Evolutionary conservation across 2,888 invertebrate genomes (phyloP).

Genomic region (Anorthoa munda): DNA sequence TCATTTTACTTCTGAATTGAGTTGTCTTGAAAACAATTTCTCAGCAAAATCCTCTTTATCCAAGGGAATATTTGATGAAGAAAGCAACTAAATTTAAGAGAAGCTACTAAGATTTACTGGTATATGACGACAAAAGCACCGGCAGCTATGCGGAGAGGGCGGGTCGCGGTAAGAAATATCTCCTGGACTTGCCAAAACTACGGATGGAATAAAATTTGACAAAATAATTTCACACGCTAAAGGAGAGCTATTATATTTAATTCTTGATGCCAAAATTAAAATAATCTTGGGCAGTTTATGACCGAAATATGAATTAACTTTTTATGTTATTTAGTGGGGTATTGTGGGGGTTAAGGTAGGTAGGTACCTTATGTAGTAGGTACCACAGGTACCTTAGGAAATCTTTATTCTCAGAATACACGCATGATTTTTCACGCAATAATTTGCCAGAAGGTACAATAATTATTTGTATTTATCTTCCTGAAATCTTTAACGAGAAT

Average conservation of each 20-base stretch:
- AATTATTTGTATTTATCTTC: neutral
- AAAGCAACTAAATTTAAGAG: conserved; percentile 82
- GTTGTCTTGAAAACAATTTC: conserved; percentile 57
- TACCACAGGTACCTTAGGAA: too few relatives aligned
- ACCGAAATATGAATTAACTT: neutral
- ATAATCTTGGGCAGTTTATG: neutral
- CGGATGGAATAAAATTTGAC: conserved; percentile 75
- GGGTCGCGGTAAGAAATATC: conserved; percentile 79
- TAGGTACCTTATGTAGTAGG: neutral
- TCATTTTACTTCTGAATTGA: conserved; percentile 45
- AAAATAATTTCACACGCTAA: conserved; percentile 67
- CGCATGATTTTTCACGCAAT: neutral
- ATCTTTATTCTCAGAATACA: neutral
- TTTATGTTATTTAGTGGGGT: neutral
- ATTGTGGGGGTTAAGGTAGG: too few relatives aligned
- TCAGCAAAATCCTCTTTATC: conserved; percentile 61
- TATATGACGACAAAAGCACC: conserved; percentile 83
- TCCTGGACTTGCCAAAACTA: conserved; percentile 80
- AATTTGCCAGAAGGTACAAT: neutral
- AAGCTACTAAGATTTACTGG: conserved; percentile 84
- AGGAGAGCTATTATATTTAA: conserved; percentile 37
- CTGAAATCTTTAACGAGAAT: neutral
- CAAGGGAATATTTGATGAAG: conserved; percentile 71
- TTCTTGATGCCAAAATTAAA: conserved; percentile 24
- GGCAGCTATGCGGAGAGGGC: conserved; percentile 76